Base-by-base conservation (phyloP, 2,113 vertebrate species). In the Perognathus longimembris region DNA sequence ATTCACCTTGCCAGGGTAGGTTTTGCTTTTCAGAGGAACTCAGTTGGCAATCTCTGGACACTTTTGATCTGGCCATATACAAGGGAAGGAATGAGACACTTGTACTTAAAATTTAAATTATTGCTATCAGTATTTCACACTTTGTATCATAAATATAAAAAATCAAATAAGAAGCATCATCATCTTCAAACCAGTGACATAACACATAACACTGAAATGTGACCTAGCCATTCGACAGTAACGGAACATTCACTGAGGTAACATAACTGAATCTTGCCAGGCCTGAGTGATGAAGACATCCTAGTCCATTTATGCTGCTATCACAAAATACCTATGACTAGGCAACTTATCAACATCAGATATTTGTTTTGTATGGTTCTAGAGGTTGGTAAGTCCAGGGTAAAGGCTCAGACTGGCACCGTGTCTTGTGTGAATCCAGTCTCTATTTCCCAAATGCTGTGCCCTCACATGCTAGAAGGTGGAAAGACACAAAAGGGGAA, bases 41-140 rank as follows among this genome's bases (percentile, higher is more conserved):
- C 36, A 87, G 10, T 79, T 87, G 79, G 30, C 12, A 77, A 34
- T 81, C 26, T 67, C 45, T 32, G 36, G 9, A 21, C 26, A 18
- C 40, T 34, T 83, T 22, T 69, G 63, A 45, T 57, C 26, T 81
- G 32, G 54, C 74, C 76, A 5, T 28, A 76, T 50, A 42, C 75
- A 70, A 54, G 18, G 71, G n/a, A 82, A 74, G 32, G 17, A 36
- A 1, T 42, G 50, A 32, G 24, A 40, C 7, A 36, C 59, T 75
- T 89, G 91, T 36, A 66, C 20, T 89, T 80, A 26, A 50, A 14
- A 59, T 89, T 66, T 61, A 81, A 90, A 81, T 90, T 3, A 61
- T 83, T 71, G 66, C 8, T 69, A 20, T 22, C 3, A 17, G 67
- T 8, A 63, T 40, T 30, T 40, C 79, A 18, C 1, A 38, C 42